Evolutionary conservation across 2,797 vertebrate species (phyloP), one percentile per base, ranked within the genome.

Genomic region (Zalophus californianus): DNA sequence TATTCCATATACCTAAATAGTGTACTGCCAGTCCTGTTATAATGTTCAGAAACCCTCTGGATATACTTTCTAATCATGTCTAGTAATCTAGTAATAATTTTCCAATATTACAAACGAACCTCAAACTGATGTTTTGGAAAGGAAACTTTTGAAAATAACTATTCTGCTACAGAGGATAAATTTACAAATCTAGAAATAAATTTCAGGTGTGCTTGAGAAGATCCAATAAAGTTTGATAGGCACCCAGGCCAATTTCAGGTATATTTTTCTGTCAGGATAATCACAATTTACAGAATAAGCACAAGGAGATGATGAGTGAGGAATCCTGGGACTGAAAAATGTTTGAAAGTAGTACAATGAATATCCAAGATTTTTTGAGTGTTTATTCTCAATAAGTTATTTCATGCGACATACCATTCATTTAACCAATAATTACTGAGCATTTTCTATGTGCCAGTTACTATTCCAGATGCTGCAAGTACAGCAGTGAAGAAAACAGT

Each of bases 401-500:
- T 38, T 66, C 6, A 18, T 86, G 56, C 8, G 78, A 32, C 35
- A 29, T 68, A 14, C 44, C 89, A 9, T 84, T 93, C 48, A 62
- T n/a, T 66, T 79, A 72, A 88, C 64, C 35, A 72, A 3, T 75
- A 66, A 64, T 78, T 82, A 70, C 11, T 50, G 27, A 89, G 21
- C 4, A 32, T 90, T 78, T 86, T 58, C 32, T 83, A 3, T 64
- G 21, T 85, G 38, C n/a, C 32, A 44, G 21, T 84, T 87, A 88
- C 48, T 84, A 18, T 52, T 90, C 16, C 77, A 72, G 44, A 44
- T 56, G 15, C 58, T 83, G 18, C 56, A 41, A 29, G 79, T 64
- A 73, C 3, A 87, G 29, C n/a, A 92, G 29, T 90, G 48, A 84
- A 83, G 29, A 92, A 90, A 97, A 64, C 23, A 77, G 66, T 89